phyloP scores from a whole-genome alignment of 2,113 vertebrate genomes.

The Cavia aperea region DNA sequence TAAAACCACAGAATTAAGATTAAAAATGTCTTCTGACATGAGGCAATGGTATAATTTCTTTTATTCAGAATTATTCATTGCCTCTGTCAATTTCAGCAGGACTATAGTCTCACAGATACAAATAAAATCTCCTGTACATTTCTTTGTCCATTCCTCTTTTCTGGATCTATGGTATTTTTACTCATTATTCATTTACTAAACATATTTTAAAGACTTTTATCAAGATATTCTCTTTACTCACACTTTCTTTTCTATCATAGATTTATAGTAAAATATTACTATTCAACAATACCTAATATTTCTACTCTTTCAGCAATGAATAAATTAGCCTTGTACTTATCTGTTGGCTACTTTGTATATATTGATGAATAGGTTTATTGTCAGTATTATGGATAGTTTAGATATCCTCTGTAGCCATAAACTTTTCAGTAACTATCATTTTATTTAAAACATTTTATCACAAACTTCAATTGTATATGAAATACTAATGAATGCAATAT shows the following conservation, averaged over 20 bases:
- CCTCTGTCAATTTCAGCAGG: neutral
- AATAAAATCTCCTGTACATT: neutral
- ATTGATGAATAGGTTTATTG: neutral
- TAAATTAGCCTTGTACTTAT: neutral
- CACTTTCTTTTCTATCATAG: neutral
- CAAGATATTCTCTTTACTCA: neutral
- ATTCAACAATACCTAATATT: too few relatives aligned
- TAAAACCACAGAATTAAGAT: neutral
- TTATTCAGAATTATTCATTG: neutral
- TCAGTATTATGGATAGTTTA: neutral
- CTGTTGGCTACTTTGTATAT: neutral
- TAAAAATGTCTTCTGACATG: neutral
- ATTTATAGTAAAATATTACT: neutral
- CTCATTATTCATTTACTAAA: neutral
- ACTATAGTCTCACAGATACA: too few relatives aligned
- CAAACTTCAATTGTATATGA: neutral
- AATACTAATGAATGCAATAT: neutral
- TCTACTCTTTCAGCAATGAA: neutral
- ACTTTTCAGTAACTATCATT: neutral
- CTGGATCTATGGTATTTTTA: neutral
- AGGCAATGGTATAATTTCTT: neutral
- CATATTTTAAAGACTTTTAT: neutral
- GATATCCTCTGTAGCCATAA: neutral
- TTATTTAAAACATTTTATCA: neutral
- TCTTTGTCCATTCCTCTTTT: neutral